Percentiles rank a stretch among this genome's conserved stretches.
These are phyloP conservation scores for Stenichneumon culpator DNA, from an alignment of 2,888 invertebrate species.

Conservation along the genomic window DNA sequence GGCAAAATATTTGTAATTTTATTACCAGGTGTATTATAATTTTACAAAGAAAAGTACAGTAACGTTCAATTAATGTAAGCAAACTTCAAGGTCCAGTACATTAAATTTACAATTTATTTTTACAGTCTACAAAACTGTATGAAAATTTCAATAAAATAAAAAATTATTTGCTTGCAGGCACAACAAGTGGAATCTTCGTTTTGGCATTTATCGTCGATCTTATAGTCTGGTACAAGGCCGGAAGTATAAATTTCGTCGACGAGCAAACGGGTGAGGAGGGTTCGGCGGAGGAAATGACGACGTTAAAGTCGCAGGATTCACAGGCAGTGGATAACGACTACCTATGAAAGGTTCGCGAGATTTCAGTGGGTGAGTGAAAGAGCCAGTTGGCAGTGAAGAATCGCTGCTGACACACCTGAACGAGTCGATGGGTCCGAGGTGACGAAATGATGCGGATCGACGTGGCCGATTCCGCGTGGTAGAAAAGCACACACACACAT, in stretches of 20 bases:
- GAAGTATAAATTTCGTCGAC: slow-evolving; percentile 90
- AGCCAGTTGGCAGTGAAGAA: slow-evolving; percentile 2
- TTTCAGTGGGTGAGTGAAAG: slow-evolving; percentile 28
- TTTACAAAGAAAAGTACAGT: neutral
- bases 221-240: slow-evolving; percentile 95
- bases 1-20: neutral
- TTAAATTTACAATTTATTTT: neutral
- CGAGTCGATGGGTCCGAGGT: slow-evolving; percentile 28
- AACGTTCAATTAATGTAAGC: too few relatives aligned
- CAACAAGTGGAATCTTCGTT: slow-evolving; percentile 94
- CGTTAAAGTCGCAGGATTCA: slow-evolving; percentile 80
- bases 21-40: too few relatives aligned
- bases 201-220: slow-evolving; percentile 95
- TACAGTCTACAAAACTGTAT: too few relatives aligned
- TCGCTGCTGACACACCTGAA: slow-evolving; percentile 15
- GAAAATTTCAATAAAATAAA: neutral
- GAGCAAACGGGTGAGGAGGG: slow-evolving; percentile 86
- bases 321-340: slow-evolving; percentile 82
- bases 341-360: slow-evolving; percentile 74
- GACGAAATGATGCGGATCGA: neutral
- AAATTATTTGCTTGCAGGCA: slow-evolving; percentile 87
- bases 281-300: slow-evolving; percentile 84
- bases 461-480: neutral
- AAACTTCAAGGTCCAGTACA: neutral
- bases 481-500: too few relatives aligned